Conservation (phyloP, 1,140 invertebrate species). For the Drosophila prosaltans region DNA sequence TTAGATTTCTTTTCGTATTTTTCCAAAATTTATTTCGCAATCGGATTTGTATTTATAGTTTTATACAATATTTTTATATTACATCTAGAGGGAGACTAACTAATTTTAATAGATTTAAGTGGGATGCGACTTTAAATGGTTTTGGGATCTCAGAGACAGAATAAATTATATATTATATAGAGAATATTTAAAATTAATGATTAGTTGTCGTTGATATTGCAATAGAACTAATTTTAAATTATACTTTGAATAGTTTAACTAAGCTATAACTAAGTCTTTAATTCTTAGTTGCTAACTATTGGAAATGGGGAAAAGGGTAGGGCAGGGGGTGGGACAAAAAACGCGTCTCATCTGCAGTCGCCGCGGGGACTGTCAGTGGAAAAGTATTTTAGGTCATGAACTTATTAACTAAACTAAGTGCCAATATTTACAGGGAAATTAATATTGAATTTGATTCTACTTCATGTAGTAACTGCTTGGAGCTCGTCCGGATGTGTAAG, state of each 20-base stretch:
- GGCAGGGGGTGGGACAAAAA: constrained; percentile 28
- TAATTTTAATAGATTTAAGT: constrained; percentile 31
- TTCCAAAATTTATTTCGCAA: constrained; percentile 28
- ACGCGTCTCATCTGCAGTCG: constrained; percentile 75
- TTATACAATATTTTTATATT: constrained; percentile 58
- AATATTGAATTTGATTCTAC: constrained; percentile 20
- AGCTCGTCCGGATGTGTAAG: constrained; percentile 85
- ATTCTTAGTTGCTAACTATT: constrained; percentile 28
- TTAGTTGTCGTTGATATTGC: constrained; percentile 66
- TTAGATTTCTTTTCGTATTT: not conserved
- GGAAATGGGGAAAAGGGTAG: not conserved
- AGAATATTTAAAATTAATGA: constrained; percentile 67
- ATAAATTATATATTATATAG: constrained; percentile 60
- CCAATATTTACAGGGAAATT: constrained; percentile 66
- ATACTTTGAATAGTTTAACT: constrained; percentile 23
- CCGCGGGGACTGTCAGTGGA: constrained; percentile 66
- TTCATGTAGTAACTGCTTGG: constrained; percentile 83
- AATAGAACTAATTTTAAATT: constrained; percentile 37
- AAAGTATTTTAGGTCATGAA: constrained; percentile 62
- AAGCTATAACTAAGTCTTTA: constrained; percentile 48
- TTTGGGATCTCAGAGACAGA: constrained; percentile 20
- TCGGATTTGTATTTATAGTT: constrained; percentile 49
- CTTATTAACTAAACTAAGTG: constrained; percentile 37
- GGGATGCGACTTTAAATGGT: constrained; percentile 49
- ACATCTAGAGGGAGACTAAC: constrained; percentile 28